Percentiles rank a stretch among this genome's conserved stretches.
phyloP scores from a whole-genome alignment of 2,888 invertebrate species.

The Galerucella pusilla region DNA sequence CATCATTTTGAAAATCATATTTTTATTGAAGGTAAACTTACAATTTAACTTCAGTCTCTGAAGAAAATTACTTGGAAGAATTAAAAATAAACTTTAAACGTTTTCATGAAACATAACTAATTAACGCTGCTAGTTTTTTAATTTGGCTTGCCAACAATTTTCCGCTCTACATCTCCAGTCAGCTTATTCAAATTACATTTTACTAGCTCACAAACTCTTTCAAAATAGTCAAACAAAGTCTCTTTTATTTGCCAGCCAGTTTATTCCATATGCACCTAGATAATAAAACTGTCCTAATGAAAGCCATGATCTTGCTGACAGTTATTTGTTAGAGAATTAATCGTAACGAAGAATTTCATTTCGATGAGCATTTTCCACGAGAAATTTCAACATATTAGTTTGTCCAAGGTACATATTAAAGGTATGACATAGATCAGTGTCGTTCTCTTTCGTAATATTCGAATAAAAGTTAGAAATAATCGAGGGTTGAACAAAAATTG shows the following conservation, averaged over 20 bases:
- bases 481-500: no score
- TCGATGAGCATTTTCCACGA: conserved; percentile 6
- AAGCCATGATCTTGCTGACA: conserved; percentile 23
- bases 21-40: no score
- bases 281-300: conserved; percentile 25
- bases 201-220: neutral
- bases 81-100: no score
- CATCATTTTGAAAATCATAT: no score
- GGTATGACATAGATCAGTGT: neutral
- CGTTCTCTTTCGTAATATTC: neutral
- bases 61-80: no score
- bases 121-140: neutral
- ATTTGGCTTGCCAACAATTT: neutral
- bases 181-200: neutral
- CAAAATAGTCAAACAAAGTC: neutral
- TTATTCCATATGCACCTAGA: neutral
- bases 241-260: neutral
- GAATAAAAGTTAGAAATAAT: no score
- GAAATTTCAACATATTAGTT: conserved; percentile 11
- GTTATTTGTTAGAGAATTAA: conserved; percentile 24
- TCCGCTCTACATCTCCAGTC: neutral
- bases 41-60: no score
- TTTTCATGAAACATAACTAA: no score
- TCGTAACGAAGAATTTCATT: conserved; percentile 31
- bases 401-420: neutral